phyloP scores from a whole-genome alignment of 2,113 vertebrate species.

The Phalacrocorax carbo region DNA sequence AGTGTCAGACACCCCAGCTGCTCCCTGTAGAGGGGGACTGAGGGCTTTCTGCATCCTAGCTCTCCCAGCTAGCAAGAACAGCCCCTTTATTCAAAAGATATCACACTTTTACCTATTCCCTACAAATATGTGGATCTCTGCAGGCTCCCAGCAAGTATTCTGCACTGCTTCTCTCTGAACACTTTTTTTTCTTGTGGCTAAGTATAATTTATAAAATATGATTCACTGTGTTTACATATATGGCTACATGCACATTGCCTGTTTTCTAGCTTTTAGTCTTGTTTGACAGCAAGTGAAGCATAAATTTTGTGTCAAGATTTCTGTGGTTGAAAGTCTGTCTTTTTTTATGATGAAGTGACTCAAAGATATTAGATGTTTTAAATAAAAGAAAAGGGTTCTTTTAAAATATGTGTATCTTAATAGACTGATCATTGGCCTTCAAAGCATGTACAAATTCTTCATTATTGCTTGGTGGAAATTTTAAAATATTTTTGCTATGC shows the following conservation, averaged over 20 bases:
- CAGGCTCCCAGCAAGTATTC: background rate
- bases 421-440: background rate
- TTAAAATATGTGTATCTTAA: background rate
- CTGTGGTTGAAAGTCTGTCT: background rate
- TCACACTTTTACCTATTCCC: background rate
- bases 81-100: background rate
- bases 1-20: background rate
- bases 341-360: background rate
- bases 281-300: background rate
- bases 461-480: background rate
- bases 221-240: background rate
- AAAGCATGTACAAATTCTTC: background rate
- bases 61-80: background rate
- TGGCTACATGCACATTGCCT: rapidly evolving
- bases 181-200: background rate
- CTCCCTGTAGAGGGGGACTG: background rate
- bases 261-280: background rate
- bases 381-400: background rate
- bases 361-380: background rate
- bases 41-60: background rate
- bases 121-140: background rate
- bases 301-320: background rate
- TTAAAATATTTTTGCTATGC: background rate
- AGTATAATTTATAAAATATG: background rate
- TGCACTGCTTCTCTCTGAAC: background rate